Evolutionary conservation across 2,797 vertebrate species (phyloP).

Genomic region (Melopsittacus undulatus): DNA sequence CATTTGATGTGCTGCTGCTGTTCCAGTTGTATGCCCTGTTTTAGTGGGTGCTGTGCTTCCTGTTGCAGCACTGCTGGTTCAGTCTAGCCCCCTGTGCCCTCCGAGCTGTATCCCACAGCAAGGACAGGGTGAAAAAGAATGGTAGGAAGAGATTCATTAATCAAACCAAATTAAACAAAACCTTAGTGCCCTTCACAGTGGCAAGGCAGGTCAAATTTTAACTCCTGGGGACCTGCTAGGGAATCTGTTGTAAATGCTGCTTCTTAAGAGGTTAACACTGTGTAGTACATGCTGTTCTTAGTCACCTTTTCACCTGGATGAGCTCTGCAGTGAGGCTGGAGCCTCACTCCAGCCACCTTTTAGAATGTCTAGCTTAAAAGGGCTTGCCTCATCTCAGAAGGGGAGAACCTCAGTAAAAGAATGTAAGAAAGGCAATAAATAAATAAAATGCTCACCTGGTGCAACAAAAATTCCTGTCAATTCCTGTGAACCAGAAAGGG

Average conservation of each 20-base stretch:
- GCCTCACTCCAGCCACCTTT: neutral
- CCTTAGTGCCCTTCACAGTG: neutral
- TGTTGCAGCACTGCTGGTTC: neutral
- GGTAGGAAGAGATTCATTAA: neutral
- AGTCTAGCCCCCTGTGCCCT: neutral
- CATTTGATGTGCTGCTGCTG: neutral
- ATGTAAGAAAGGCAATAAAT: neutral
- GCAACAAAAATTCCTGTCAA: neutral
- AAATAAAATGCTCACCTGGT: neutral
- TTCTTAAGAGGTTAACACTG: neutral
- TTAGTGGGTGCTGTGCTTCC: neutral
- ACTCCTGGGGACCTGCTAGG: neutral
- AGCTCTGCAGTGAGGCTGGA: neutral
- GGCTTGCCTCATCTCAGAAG: neutral
- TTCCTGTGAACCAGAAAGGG: neutral
- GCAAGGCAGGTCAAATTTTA: neutral
- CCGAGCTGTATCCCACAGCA: neutral
- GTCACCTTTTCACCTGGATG: neutral
- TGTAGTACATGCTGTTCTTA: neutral
- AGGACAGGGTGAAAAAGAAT: rapidly evolving
- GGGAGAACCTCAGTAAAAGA: neutral
- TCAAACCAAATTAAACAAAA: neutral
- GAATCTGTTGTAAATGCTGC: neutral
- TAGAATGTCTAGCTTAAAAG: neutral
- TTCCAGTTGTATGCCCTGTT: neutral